A percentile compares a stretch with the other conserved stretches of the same genome.
Evolutionary conservation across 2,113 vertebrate species (phyloP).

Genomic region (Pygathrix nemaeus): DNA sequence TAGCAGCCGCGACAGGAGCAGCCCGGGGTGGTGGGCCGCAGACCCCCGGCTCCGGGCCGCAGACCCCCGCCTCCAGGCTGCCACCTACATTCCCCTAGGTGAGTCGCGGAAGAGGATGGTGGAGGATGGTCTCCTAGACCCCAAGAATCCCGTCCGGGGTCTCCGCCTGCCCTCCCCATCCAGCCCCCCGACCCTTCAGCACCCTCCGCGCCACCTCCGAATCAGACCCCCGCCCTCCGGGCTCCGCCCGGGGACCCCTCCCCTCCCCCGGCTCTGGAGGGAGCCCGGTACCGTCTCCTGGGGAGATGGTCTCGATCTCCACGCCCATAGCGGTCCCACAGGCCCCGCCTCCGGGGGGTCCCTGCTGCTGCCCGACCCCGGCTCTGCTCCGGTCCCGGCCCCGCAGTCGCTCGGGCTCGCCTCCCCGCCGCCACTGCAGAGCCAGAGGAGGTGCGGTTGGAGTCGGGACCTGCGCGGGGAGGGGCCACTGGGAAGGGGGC

Average conservation of each 20-base stretch:
- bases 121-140: background rate
- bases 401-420: constrained; percentile 35
- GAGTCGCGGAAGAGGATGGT: background rate
- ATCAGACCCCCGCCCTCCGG: background rate
- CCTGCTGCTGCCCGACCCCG: constrained; percentile 46
- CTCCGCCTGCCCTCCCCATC: background rate
- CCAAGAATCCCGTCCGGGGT: background rate
- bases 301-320: constrained; percentile 96
- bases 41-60: constrained; percentile 47
- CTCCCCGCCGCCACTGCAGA: constrained; percentile 69
- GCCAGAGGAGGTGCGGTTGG: constrained; percentile 74
- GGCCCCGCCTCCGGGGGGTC: constrained; percentile 71
- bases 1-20: background rate
- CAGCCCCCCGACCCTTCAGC: background rate
- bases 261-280: background rate
- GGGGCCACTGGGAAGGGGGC: constrained; percentile 60
- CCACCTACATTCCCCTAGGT: constrained; percentile 22
- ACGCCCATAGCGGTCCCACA: constrained; percentile 90
- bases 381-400: constrained; percentile 9
- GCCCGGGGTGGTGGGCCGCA: constrained; percentile 13
- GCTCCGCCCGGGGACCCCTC: constrained; percentile 25
- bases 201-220: background rate
- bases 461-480: constrained; percentile 73
- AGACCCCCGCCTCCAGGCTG: background rate
- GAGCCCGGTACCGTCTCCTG: constrained; percentile 91